Conservation (phyloP, 2,888 invertebrate genomes). For the Pollenia angustigena region DNA sequence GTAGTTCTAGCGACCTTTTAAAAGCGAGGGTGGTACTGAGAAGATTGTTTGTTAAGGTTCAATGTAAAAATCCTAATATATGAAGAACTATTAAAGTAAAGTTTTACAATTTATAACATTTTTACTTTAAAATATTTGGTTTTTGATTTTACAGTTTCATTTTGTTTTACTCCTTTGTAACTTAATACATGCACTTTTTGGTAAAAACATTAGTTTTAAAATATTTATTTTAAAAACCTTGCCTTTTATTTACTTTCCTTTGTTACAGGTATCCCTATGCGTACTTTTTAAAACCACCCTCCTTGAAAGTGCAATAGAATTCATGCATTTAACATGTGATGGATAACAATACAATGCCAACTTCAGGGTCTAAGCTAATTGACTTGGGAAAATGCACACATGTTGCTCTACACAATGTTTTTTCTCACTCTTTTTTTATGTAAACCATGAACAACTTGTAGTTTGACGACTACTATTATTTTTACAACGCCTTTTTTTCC, state of each 20-base stretch:
- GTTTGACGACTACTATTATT: constrained; percentile 19
- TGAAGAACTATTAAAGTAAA: too few species aligned
- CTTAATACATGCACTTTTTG: too few species aligned
- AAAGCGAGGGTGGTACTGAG: constrained; percentile 23
- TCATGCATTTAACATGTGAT: constrained; percentile 53
- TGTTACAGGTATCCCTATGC: too few species aligned
- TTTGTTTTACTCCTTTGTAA: background rate
- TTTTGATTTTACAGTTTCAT: too few species aligned
- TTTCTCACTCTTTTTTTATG: background rate
- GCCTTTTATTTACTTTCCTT: background rate
- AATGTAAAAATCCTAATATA: too few species aligned
- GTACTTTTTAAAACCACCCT: background rate
- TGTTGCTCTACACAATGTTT: constrained; percentile 70
- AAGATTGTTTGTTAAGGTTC: background rate
- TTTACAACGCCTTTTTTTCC: background rate
- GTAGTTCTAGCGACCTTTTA: background rate
- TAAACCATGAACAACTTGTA: constrained; percentile 23
- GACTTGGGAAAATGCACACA: constrained; percentile 76
- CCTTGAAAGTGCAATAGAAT: background rate
- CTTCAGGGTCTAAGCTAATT: constrained; percentile 76
- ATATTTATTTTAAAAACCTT: background rate
- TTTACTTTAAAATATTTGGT: too few species aligned
- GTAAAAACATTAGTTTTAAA: too few species aligned
- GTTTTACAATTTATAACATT: too few species aligned
- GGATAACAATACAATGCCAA: constrained; percentile 74